Conservation (phyloP, 2,888 invertebrate species). For the Callyntrura guangdongensis region DNA sequence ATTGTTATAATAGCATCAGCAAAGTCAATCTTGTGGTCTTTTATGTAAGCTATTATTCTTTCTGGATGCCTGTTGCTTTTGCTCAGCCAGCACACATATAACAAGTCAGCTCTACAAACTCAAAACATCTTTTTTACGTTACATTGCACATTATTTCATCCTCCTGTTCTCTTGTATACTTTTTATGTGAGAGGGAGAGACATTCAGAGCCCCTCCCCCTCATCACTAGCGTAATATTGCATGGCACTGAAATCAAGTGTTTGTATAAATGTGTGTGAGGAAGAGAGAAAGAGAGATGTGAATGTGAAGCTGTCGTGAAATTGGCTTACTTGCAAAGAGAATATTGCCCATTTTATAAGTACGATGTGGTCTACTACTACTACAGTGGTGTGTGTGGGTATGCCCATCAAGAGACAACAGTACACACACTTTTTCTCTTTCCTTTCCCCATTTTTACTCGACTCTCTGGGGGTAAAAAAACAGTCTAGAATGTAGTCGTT, state of each 20-base stretch:
- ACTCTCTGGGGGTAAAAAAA: neutral
- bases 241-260: constrained; percentile 38
- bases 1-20: too few species aligned
- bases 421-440: neutral
- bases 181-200: constrained; percentile 27
- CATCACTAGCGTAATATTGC: constrained; percentile 31
- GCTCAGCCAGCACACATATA: constrained; percentile 5
- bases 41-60: constrained; percentile 9
- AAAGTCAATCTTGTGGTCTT: constrained; percentile 24
- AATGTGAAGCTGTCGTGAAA: too few species aligned
- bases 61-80: constrained; percentile 73
- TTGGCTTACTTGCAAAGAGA: too few species aligned
- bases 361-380: neutral
- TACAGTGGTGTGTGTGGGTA: neutral
- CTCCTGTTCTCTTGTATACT: constrained; percentile 10
- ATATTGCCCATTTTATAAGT: too few species aligned
- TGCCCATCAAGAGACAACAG: neutral
- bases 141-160: constrained; percentile 49
- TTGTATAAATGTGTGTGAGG: neutral
- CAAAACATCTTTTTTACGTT: constrained; percentile 29
- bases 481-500: neutral
- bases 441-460: neutral
- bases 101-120: neutral
- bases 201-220: constrained; percentile 52
- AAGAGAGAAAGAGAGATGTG: too few species aligned